Base-by-base conservation (phyloP, 37 sponge, comb jelly and placozoan genomes). In the Geodia barretti region DNA sequence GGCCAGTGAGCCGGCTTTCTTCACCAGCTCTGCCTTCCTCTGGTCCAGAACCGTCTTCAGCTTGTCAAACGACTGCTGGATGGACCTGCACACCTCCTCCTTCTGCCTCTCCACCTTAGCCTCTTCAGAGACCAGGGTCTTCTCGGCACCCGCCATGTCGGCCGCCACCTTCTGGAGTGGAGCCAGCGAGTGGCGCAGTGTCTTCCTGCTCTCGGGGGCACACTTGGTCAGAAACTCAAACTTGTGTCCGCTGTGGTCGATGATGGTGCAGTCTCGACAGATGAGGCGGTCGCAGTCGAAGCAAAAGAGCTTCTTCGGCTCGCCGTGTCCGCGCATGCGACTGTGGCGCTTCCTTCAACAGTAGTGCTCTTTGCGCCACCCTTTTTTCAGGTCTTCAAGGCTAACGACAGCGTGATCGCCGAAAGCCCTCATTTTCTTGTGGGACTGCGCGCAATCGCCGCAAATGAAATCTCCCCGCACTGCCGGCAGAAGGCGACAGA, bases 241-340 rank as follows among this genome's bases (percentile, higher is more conserved):
- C 1, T 64, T 63, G 83, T 82, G 83, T 19, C 39, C 74, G 20
- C n/a, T 26, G 43, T 82, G 83, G 32, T 67, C 68, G 17, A 28
- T 26, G 43, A 82, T 23, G 39, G 42, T 63, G 64, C 83, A 82
- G 32, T 82, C 72, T 31, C 62, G 63, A 64, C 83, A 82, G 36
- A 82, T 82, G 42, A 82, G 74, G 33, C 17, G n/a, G 30, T 38
- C 73, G 74, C 83, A 82, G 64, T 82, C 83, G 43, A 32, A 64
- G 63, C 83, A 82, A 64, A 42, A 82, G n/a, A 73, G 63, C 74
- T 72, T 82, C 2, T 64, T 21, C 31, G 62, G 74, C 17, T 73
- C 74, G 19, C 73, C 43, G 30, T 82, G 83, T n/a, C 47, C 40
- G 24, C 20, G 25, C 83, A 82, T 65, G 38, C 66, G 29, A 24